Base-by-base conservation (phyloP, 2,888 invertebrate genomes). In the Ophion obscuratus region DNA sequence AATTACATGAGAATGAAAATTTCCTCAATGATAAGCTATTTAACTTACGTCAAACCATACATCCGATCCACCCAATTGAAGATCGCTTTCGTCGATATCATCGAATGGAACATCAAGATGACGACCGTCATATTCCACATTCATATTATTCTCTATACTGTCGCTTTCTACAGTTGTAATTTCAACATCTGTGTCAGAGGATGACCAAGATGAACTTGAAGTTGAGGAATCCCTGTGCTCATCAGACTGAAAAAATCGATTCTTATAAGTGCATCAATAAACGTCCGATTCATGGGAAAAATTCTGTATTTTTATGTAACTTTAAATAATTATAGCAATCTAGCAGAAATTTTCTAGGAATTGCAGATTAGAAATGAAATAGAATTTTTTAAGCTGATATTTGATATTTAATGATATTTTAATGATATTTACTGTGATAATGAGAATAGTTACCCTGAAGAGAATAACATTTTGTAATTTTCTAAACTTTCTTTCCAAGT, bases 11-110 rank as follows among this genome's bases (percentile, higher is more conserved):
- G 53, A 17, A 62, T 20, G n/a, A 24, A 62, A 62, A n/a, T 62
- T 24, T 62, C 62, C n/a, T 24, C 62, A 62, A 20, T 62, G 24
- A 9, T 62, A 62, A 53, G 9, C 2, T 62, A 20, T 62, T 62
- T 20, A 62, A 62, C 62, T 62, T 20, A 62, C 24, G 62, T 62
- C 62, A 62, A 62, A 62, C 62, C 62, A 62, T 20, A 20, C 62
- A 5, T 62, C 62, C 24, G n/a, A 62, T 62, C 17, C n/a, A 24
- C n/a, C 62, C 62, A 62, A 20, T 62, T 62, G 20, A 62, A 20
- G n/a, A 62, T 62, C 20, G 24, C 2, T 62, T 53, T 53, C 53
- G 24, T 62, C 62, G 11, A 2, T 62, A 24, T 62, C 62, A 10
- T 62, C 62, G 24, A 24, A 62, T 2, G 9, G 14, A 9, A 62